Evolutionary conservation across 2,113 vertebrate genomes (phyloP), one percentile per base, ranked within the genome.

Genomic region (Platysternon megacephalum): DNA sequence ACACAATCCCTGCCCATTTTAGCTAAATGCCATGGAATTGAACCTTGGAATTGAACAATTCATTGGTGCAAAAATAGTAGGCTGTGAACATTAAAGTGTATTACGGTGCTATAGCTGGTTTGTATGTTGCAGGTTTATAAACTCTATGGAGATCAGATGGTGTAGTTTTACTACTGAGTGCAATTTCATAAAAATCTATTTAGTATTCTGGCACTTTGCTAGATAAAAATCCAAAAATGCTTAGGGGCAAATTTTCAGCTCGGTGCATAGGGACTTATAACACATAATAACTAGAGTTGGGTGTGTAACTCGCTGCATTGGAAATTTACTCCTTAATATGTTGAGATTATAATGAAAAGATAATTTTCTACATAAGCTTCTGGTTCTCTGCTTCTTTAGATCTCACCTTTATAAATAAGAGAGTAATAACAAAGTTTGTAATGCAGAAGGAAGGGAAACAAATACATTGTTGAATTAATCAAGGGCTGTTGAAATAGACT

Each of bases 111-210:
- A 88, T 82, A 42, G 90, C 80, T 94, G 86, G 52, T 85, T 89
- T 88, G 52, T 84, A 17, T 89, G 83, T 91, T 93, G 84, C 42
- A 83, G 85, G 42, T 53, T 92, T 83, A 11, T 35, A 82, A 87
- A 88, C 80, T 80, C 42, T 76, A 61, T 93, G 91, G 89, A 83
- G 88, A 95, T 86, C 89, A 93, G 90, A 94, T 86, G 88, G 89
- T 91, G 87, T 78, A 58, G 92, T 95, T 91, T 92, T 84, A 92
- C 81, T 46, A 86, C 49, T 22, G 89, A 96, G 65, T 92, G 65
- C 56, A 91, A 74, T 91, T 92, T 91, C 93, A 92, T 95, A 86
- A 93, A 95, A 94, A 81, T 84, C 87, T 87, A 74, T 79, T 95
- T 88, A 79, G 82, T 86, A 93, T 94, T 95, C 91, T 93, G 90